A percentile compares a stretch with the other conserved stretches of the same genome.
Conservation (phyloP, 2,797 vertebrate genomes). For the Tapirus indicus region DNA sequence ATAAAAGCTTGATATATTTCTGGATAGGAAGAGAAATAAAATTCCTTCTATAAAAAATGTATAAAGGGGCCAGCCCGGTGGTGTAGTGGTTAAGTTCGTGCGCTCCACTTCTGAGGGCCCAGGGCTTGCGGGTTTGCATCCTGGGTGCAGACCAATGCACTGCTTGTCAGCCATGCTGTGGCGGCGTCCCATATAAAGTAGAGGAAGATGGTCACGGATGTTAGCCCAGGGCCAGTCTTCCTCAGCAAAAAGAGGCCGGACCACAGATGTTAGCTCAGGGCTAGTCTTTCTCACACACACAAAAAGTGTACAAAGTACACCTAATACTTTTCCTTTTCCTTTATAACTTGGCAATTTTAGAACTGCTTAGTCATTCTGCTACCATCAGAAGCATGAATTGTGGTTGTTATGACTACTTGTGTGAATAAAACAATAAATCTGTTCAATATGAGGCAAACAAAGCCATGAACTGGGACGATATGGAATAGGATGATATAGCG, state of each 20-base stretch:
- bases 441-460: not conserved
- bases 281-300: no score
- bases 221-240: no score
- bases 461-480: not conserved
- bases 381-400: not conserved
- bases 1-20: conserved; percentile 10
- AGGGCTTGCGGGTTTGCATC: no score
- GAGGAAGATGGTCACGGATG: no score
- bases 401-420: not conserved
- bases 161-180: no score
- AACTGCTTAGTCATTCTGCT: not conserved
- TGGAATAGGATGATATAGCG: rapidly evolving
- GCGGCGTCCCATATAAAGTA: no score
- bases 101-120: no score
- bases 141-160: no score
- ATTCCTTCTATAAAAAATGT: not conserved
- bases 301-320: not conserved
- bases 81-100: no score
- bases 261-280: no score
- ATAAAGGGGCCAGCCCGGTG: not conserved
- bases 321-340: not conserved
- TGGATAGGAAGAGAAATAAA: not conserved
- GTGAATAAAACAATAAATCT: not conserved
- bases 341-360: not conserved
- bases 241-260: no score